phyloP scores from a whole-genome alignment of 2,888 invertebrate species.

The Sphinx pinastri region DNA sequence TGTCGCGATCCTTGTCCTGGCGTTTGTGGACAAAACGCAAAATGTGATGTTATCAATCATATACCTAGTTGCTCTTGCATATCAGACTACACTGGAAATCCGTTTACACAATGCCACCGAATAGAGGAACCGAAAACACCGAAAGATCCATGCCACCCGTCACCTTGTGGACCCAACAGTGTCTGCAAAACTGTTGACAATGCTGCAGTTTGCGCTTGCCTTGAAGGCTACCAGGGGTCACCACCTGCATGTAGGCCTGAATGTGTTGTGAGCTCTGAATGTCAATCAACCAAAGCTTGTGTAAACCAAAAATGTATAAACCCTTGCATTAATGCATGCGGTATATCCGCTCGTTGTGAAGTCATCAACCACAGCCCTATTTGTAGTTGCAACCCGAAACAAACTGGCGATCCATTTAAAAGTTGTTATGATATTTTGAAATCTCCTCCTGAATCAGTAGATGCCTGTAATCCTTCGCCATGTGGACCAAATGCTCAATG shows the following conservation, averaged over 20 bases:
- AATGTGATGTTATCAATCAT: constrained; percentile 90
- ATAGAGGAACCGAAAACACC: constrained; percentile 56
- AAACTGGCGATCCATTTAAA: constrained; percentile 92
- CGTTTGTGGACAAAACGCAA: constrained; percentile 89
- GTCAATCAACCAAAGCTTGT: constrained; percentile 91
- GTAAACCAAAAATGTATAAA: constrained; percentile 92
- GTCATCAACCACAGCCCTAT: constrained; percentile 94
- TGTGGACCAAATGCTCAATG: constrained; percentile 93
- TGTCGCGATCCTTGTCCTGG: constrained; percentile 90
- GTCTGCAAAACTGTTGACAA: constrained; percentile 90
- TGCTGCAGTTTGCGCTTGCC: constrained; percentile 91
- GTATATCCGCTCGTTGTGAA: constrained; percentile 89
- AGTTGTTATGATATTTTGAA: constrained; percentile 85
- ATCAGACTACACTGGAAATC: constrained; percentile 88
- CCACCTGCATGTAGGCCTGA: constrained; percentile 93
- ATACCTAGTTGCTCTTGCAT: constrained; percentile 89
- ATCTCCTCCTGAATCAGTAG: constrained; percentile 62
- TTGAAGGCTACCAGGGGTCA: constrained; percentile 89
- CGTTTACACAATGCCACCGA: constrained; percentile 83
- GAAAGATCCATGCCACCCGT: constrained; percentile 89
- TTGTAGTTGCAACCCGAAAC: constrained; percentile 90
- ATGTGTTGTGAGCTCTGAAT: constrained; percentile 93
- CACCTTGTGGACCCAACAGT: constrained; percentile 91
- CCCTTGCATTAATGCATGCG: constrained; percentile 93
- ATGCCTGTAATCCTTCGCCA: constrained; percentile 90